A percentile compares a stretch with the other conserved stretches of the same genome.
Conservation (phyloP, 2,113 vertebrate genomes). For the Desmodus rotundus region DNA sequence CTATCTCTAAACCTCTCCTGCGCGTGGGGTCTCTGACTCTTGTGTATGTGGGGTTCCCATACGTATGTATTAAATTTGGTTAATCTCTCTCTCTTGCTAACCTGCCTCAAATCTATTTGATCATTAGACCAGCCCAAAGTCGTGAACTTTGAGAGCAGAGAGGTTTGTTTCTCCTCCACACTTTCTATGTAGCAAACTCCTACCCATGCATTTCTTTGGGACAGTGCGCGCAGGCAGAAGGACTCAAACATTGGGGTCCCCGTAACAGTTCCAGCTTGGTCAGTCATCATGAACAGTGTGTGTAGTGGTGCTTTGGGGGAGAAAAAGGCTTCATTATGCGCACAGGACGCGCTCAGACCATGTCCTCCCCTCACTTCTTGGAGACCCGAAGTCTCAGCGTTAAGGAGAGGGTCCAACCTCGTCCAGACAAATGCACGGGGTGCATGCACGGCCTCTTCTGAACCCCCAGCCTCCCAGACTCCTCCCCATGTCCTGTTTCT, state of each 20-base stretch:
- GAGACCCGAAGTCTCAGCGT: fast-evolving
- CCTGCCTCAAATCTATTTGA: neutral
- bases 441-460: neutral
- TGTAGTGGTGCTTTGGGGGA: neutral
- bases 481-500: neutral
- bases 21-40: neutral
- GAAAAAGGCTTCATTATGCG: neutral
- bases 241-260: neutral
- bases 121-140: neutral
- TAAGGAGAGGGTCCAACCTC: neutral
- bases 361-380: no score
- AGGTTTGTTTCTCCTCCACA: neutral
- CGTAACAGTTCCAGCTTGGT: neutral
- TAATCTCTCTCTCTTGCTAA: neutral
- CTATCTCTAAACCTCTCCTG: neutral
- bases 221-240: neutral
- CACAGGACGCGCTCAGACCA: fast-evolving
- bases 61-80: neutral
- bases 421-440: neutral
- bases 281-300: neutral
- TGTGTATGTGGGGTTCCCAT: neutral
- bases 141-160: neutral
- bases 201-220: neutral
- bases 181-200: neutral
- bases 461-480: no score